These are phyloP conservation scores for Gari tellinella DNA, from an alignment of 2,888 invertebrate genomes.

Conservation along the genomic window DNA sequence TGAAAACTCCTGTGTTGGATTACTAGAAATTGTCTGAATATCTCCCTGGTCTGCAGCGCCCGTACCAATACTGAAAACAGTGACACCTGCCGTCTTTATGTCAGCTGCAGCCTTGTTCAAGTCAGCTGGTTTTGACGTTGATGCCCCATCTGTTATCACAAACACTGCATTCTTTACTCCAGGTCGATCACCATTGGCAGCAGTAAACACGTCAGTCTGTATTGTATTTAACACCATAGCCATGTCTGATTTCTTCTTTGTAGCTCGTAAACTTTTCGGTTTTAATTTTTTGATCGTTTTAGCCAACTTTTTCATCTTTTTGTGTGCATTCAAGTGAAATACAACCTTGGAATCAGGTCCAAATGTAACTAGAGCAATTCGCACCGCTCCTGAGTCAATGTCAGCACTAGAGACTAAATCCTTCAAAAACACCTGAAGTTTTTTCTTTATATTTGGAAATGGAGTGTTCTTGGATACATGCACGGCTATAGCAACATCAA, in stretches of 20 bases:
- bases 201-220: slow-evolving; percentile 48
- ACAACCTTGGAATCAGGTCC: slow-evolving; percentile 72
- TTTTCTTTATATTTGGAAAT: slow-evolving; percentile 58
- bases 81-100: slow-evolving; percentile 40
- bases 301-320: slow-evolving; percentile 47
- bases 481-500: slow-evolving; percentile 63
- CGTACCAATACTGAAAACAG: slow-evolving; percentile 56
- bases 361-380: slow-evolving; percentile 80
- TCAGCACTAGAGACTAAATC: slow-evolving; percentile 55
- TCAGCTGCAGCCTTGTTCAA: slow-evolving; percentile 31
- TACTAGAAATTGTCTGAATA: slow-evolving; percentile 61
- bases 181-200: slow-evolving; percentile 52
- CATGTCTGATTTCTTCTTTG: slow-evolving; percentile 38
- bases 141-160: slow-evolving; percentile 60
- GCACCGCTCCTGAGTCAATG: slow-evolving; percentile 62
- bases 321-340: slow-evolving; percentile 62
- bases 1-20: slow-evolving; percentile 54
- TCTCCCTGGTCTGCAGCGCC: slow-evolving; percentile 47
- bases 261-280: slow-evolving; percentile 36
- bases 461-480: slow-evolving; percentile 60
- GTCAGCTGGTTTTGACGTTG: slow-evolving; percentile 26
- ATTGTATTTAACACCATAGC: slow-evolving; percentile 51
- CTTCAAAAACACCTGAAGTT: slow-evolving; percentile 55
- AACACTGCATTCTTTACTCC: slow-evolving; percentile 56
- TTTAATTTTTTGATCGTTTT: slow-evolving; percentile 55